Base-by-base conservation (phyloP, 2,888 invertebrate species). In the Corythucha ciliata region DNA sequence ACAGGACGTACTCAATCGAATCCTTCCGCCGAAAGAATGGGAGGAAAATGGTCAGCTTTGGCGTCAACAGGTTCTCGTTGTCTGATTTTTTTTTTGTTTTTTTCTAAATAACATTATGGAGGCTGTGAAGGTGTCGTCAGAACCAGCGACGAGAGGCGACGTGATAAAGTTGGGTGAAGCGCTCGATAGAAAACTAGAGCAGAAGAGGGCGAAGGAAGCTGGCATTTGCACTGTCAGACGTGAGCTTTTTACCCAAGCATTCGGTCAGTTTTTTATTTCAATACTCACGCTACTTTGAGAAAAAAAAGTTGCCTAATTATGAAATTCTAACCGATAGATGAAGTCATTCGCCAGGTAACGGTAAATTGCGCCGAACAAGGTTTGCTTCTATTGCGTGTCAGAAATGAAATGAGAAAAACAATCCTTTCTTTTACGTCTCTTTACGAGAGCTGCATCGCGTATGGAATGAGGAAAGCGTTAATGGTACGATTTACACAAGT, bases 361-460 rank as follows among this genome's bases (percentile, higher is more conserved):
- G 89, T 98, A 36, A 96, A 93, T 67, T 98, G 97, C 66, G 89
- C 90, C 0, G 97, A 98, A 72, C 75, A 96, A 61, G 97, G 97
- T 2, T 74, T 97, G 12, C 71, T 98, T 4, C 70, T 98, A 40
- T 71, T 96, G 45, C 75, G 96, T 61, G 87, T 97, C 4, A 76
- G 97, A 18, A 96, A 98, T 67, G 97, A 98, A 72, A 84, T 96
- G 52, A 77, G 86, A 58, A 94, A 96, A 83, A 94, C 96, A 0
- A 84, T 97, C 71, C 87, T 92, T 63, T 93, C 96, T 0, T 97
- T 93, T 66, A 92, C 94, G 69, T 90, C 92, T 0, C 74, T 98
- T 1, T 94, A 96, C 65, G 96, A 96, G 68, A 94, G 94, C 69
- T 92, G 94, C 49, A 89, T 96, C 46, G 96, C 96, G 1, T 98